phyloP scores from a whole-genome alignment of 2,113 vertebrate species.

The Cyprinodon brontotheroides region DNA sequence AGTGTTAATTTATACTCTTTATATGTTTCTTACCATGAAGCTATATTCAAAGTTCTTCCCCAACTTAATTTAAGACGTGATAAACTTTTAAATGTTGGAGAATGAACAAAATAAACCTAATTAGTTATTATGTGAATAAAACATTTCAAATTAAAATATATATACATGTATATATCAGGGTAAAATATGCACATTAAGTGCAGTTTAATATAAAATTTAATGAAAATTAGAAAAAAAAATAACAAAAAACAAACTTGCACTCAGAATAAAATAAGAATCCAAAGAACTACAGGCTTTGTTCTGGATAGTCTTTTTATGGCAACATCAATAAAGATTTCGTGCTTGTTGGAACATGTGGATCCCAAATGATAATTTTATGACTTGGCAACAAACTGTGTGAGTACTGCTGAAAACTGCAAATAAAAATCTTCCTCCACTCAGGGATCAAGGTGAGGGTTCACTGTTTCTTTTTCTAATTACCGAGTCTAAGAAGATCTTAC shows the following conservation, averaged over 20 bases:
- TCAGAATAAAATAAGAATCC: neutral
- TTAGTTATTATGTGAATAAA: neutral
- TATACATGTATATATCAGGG: too few relatives aligned
- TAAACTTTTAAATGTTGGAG: neutral
- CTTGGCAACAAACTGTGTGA: slow-evolving; percentile 44
- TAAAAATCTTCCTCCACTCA: neutral
- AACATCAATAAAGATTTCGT: slow-evolving; percentile 25
- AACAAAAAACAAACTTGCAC: neutral
- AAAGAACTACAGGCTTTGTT: neutral
- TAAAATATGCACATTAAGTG: neutral
- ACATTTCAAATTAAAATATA: neutral
- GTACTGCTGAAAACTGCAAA: neutral
- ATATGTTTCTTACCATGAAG: neutral
- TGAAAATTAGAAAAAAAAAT: neutral
- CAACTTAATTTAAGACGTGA: neutral
- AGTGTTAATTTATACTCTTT: neutral
- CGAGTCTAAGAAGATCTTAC: neutral
- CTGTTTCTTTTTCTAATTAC: neutral
- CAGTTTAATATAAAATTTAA: neutral
- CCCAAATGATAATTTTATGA: slow-evolving; percentile 37
- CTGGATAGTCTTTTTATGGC: slow-evolving; percentile 11
- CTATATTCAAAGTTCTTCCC: neutral
- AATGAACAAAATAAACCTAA: neutral
- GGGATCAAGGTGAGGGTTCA: neutral
- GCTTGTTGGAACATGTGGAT: neutral